These are phyloP conservation scores for Tonatia bakeri DNA, from an alignment of 2,113 vertebrate species.

Conservation along the genomic window DNA sequence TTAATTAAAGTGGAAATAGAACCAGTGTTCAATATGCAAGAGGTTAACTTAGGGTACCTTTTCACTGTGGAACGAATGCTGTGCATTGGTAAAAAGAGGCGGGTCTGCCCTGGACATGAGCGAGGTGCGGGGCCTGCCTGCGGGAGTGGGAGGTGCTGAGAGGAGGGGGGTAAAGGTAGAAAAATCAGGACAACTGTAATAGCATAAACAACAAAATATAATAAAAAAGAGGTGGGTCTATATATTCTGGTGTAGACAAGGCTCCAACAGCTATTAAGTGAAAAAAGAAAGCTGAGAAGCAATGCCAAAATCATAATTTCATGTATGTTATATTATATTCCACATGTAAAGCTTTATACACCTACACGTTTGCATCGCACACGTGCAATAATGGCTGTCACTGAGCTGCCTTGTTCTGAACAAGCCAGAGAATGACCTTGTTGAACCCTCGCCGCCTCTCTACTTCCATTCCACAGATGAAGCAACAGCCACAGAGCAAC, in stretches of 20 bases:
- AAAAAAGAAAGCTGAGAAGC: neutral
- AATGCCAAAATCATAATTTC: neutral
- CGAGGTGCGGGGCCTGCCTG: too few species aligned
- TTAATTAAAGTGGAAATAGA: neutral
- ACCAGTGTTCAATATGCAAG: neutral
- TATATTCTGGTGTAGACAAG: neutral
- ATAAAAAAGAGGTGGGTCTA: neutral
- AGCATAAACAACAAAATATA: too few species aligned
- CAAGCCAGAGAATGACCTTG: neutral
- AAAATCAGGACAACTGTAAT: too few species aligned
- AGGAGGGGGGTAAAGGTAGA: too few species aligned
- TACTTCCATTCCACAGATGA: neutral
- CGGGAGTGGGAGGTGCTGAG: too few species aligned
- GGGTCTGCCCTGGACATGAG: neutral
- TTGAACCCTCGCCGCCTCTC: neutral
- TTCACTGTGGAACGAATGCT: neutral
- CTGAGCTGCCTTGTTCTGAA: neutral
- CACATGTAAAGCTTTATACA: neutral
- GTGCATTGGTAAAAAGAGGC: neutral
- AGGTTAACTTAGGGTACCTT: neutral
- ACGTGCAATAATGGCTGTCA: neutral
- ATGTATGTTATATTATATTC: neutral
- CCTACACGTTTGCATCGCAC: neutral
- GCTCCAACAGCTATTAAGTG: neutral
- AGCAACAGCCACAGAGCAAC: neutral